These are phyloP conservation scores for Gallinago undulata DNA, from an alignment of 2,113 vertebrate species.

Conservation along the genomic window DNA sequence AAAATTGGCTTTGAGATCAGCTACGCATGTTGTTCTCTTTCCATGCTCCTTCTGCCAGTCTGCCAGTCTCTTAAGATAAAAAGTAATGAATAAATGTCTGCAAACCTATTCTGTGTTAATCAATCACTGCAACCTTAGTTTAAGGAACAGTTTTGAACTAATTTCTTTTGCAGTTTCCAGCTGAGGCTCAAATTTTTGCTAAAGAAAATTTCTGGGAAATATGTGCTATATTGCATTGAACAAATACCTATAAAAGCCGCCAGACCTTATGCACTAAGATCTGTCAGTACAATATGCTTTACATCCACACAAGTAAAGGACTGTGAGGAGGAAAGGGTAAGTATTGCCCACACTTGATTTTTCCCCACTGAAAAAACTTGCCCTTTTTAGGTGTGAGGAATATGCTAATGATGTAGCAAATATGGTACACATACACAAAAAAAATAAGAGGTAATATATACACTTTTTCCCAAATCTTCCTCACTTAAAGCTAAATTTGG, in stretches of 20 bases:
- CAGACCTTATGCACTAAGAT: neutral
- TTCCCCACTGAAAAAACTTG: neutral
- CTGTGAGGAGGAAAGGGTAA: neutral
- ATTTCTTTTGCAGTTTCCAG: neutral
- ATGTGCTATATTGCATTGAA: neutral
- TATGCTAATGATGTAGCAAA: neutral
- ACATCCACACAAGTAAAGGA: neutral
- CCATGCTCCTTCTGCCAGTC: neutral
- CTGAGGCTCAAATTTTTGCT: neutral
- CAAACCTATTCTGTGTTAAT: constrained; percentile 18
- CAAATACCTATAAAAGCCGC: neutral
- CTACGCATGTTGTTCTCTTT: neutral
- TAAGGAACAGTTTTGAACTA: constrained; percentile 9
- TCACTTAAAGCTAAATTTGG: neutral
- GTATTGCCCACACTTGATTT: neutral
- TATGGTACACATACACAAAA: neutral
- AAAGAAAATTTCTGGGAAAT: neutral
- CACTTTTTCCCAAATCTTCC: neutral
- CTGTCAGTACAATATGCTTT: neutral
- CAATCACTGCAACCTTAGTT: neutral
- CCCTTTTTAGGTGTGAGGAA: neutral
- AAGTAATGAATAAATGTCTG: neutral
- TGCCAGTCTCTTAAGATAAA: neutral
- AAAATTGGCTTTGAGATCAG: neutral
- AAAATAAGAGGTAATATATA: neutral